A percentile compares a stretch with the other conserved stretches of the same genome.
phyloP scores from a whole-genome alignment of 2,797 vertebrate genomes.

The Sciaenops ocellatus region DNA sequence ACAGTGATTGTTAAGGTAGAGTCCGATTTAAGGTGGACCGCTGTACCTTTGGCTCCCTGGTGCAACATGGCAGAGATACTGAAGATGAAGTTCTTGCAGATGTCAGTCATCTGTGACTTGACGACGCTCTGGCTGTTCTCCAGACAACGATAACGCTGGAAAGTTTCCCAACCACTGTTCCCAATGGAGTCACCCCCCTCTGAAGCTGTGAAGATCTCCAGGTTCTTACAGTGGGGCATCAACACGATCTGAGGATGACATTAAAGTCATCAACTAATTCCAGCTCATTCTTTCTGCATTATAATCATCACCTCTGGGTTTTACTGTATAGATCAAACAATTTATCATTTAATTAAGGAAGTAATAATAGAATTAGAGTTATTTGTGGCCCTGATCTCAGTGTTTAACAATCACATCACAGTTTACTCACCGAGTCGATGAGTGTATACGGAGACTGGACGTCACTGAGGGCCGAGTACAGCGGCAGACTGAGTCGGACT shows the following conservation, averaged over 20 bases:
- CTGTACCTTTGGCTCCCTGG: conserved; percentile 90
- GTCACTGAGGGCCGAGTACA: conserved; percentile 88
- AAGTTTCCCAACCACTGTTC: conserved; percentile 91
- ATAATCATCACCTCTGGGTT: no score
- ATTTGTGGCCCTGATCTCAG: no score
- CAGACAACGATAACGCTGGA: conserved; percentile 95
- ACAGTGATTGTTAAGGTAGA: neutral
- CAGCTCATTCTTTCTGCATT: no score
- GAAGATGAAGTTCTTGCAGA: conserved; percentile 95
- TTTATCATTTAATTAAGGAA: no score
- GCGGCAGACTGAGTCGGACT: conserved; percentile 90
- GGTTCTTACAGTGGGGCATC: conserved; percentile 95
- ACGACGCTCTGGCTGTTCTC: conserved; percentile 95
- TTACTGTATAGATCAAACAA: no score
- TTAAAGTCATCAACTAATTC: no score
- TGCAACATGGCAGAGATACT: conserved; percentile 96
- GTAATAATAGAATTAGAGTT: no score
- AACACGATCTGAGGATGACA: conserved; percentile 89
- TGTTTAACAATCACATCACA: neutral
- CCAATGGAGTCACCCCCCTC: conserved; percentile 86
- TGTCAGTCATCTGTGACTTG: conserved; percentile 94
- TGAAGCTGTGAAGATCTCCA: conserved; percentile 93
- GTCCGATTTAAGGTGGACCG: neutral
- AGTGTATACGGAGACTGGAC: conserved; percentile 93
- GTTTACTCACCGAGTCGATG: conserved; percentile 94